Evolutionary conservation across 2,113 vertebrate genomes (phyloP).

Genomic region (Ardeotis arabs): DNA sequence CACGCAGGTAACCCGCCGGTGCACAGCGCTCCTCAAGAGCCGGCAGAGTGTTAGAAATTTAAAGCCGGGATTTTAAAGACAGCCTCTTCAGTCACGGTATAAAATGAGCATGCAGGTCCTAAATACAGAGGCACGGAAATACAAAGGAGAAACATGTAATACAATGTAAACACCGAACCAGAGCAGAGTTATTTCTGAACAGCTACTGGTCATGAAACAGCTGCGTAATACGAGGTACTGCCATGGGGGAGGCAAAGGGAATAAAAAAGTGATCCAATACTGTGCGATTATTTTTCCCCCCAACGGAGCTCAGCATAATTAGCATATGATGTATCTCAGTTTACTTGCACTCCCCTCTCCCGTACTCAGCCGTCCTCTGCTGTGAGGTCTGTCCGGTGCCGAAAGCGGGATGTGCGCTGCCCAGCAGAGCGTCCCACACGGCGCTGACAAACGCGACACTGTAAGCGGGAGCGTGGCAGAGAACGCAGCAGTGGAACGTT

Average conservation of each 20-base stretch:
- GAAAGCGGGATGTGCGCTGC: background rate
- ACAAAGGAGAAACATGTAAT: background rate
- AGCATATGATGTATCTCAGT: background rate
- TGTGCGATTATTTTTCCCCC: background rate
- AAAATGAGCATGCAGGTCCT: background rate
- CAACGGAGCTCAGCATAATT: background rate
- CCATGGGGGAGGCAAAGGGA: background rate
- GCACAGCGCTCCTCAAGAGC: background rate
- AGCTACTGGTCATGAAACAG: background rate
- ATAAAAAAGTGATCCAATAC: background rate
- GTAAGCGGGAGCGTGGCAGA: background rate
- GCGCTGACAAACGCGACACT: background rate
- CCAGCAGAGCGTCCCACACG: fast-evolving
- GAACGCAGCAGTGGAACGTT: background rate
- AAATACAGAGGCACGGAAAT: background rate
- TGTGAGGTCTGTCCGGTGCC: background rate
- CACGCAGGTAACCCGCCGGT: background rate
- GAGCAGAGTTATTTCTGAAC: background rate
- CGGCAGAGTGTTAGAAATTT: background rate
- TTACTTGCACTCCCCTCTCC: background rate
- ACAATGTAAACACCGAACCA: background rate
- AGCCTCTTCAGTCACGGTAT: background rate
- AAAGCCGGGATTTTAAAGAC: background rate
- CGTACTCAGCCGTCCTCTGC: background rate
- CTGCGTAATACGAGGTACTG: background rate